A percentile compares a stretch with the other conserved stretches of the same genome.
These are phyloP conservation scores for Spongilla lacustris DNA, from an alignment of 37 sponge, comb jelly and placozoan genomes.

Conservation along the genomic window DNA sequence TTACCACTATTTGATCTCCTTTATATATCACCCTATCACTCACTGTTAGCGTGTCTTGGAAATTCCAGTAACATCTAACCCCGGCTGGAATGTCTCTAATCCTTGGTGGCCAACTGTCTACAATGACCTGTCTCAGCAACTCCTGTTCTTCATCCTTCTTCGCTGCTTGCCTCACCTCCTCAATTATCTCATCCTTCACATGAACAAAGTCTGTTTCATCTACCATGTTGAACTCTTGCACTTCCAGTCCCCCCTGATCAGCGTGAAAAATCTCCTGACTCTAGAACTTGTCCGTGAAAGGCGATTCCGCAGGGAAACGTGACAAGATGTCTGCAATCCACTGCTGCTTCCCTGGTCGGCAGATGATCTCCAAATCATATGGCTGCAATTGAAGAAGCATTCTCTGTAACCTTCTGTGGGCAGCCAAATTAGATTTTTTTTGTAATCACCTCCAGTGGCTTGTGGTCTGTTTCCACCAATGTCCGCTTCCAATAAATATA, in stretches of 20 bases:
- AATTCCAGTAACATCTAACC: background rate
- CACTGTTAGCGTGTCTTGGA: background rate
- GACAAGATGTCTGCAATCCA: conserved; percentile 13
- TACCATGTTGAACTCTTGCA: background rate
- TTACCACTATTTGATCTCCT: background rate
- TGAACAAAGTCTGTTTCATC: background rate
- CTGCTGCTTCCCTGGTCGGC: conserved; percentile 8
- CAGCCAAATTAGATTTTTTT: conserved; percentile 21
- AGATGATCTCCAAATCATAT: conserved; percentile 16
- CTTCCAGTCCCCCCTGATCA: background rate
- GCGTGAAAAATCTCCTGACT: background rate
- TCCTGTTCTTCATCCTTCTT: background rate
- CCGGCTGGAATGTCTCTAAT: background rate
- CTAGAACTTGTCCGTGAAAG: background rate
- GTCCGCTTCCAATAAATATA: conserved; percentile 24
- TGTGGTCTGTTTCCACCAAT: conserved; percentile 53
- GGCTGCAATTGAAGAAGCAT: conserved; percentile 37
- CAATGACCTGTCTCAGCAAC: background rate
- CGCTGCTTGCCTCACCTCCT: background rate
- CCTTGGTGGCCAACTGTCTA: background rate
- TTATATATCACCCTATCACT: background rate
- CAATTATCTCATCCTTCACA: background rate
- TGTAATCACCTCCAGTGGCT: conserved; percentile 31
- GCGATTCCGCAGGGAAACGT: background rate
- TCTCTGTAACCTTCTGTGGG: conserved; percentile 35